These are phyloP conservation scores for Laterallus jamaicensis DNA, from an alignment of 2,113 vertebrate genomes.

Conservation along the genomic window DNA sequence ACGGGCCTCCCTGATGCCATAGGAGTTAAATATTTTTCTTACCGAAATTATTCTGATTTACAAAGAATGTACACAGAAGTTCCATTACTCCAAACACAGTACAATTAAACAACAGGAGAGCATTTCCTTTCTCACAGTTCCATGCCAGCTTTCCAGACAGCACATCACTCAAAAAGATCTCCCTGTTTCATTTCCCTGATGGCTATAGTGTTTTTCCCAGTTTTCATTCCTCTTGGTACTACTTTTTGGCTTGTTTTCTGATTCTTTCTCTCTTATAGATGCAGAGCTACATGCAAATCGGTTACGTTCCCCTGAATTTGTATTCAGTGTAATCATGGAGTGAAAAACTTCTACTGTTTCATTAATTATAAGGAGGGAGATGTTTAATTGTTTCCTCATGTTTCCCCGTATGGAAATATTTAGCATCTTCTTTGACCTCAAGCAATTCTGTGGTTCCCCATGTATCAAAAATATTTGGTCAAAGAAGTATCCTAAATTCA, in stretches of 20 bases:
- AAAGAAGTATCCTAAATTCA: background rate
- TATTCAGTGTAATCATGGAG: background rate
- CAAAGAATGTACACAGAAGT: constrained; percentile 58
- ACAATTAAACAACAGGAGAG: constrained; percentile 53
- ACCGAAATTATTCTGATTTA: constrained; percentile 54
- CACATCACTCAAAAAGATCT: constrained; percentile 24
- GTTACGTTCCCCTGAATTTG: background rate
- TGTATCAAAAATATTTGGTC: background rate
- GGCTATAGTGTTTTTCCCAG: background rate
- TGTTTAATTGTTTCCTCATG: background rate
- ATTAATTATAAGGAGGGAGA: background rate
- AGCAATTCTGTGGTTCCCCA: background rate
- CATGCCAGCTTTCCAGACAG: constrained; percentile 34
- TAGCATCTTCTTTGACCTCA: background rate
- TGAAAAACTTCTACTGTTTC: background rate
- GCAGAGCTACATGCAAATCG: background rate
- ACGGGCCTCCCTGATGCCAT: background rate
- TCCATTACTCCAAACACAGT: constrained; percentile 58
- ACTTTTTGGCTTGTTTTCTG: background rate
- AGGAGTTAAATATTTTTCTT: constrained; percentile 64
- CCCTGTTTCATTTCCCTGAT: background rate
- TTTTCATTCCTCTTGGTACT: background rate
- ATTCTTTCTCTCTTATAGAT: background rate
- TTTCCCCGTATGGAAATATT: background rate
- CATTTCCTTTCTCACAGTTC: constrained; percentile 63